Base-by-base conservation (phyloP, 2,888 invertebrate species). In the Stenotaenia linearis region DNA sequence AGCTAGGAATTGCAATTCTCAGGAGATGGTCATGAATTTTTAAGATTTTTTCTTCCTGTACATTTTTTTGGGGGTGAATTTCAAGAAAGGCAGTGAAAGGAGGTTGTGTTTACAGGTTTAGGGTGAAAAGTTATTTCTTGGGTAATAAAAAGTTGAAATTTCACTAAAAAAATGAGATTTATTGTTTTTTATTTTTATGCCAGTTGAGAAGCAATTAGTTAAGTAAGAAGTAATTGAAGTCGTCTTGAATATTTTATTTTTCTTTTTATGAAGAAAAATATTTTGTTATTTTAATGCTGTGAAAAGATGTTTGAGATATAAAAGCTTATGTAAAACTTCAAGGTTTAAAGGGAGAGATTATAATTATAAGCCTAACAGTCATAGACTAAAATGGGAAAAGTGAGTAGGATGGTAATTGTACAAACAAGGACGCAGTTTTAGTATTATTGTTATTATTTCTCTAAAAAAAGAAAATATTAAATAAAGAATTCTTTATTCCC, bases 1-100 rank as follows among this genome's bases (percentile, higher is more conserved):
- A 23, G 69, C 69, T 5, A n/a, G 69, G 69, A 69, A 69, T 69
- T 69, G 69, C n/a, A 69, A 25, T 69, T 69, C 28, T 69, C 69
- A 69, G 25, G 69, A 69, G 69, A 28, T 69, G 69, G 10, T 23
- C 69, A 69, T 69, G 69, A 69, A 69, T 69, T 69, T 69, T 69
- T 69, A 10, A 69, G 28, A 28, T 69, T 28, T 69, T 28, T 69
- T 28, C 9, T 12, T n/a, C 12, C 12, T 45, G 12, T 4, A 9
- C 5, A 32, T 32, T 50, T 50, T 50, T 50, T 50, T 50, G 4
- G 50, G 21, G n/a, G 1, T 21, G 50, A 18, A 18, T n/a, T n/a
- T n/a, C n/a, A n/a, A n/a, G n/a, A 18, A 50, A 15, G 32, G 32
- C 5, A 32, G 32, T n/a, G 32, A 9, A 32, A 0, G 50, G 18